Evolutionary conservation across 2,888 invertebrate genomes (phyloP).

Genomic region (Resseliella maxima): DNA sequence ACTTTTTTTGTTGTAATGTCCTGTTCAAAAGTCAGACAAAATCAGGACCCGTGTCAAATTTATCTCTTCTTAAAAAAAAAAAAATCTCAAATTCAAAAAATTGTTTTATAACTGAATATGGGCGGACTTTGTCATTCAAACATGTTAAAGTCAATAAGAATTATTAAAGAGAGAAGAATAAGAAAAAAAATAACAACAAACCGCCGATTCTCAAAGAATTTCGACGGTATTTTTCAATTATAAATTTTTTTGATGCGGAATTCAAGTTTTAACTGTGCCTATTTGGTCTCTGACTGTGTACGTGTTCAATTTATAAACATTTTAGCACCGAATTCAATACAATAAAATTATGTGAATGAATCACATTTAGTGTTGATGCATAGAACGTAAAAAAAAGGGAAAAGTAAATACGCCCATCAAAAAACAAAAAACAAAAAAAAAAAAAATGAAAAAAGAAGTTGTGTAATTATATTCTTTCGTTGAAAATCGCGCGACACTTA

Average conservation of each 20-base stretch:
- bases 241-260: too few relatives aligned
- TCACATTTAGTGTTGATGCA: too few relatives aligned
- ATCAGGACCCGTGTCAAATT: neutral
- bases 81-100: neutral
- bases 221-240: too few relatives aligned
- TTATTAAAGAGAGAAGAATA: neutral
- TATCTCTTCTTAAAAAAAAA: too few relatives aligned
- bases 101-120: neutral
- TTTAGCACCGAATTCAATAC: neutral
- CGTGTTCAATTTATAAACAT: neutral
- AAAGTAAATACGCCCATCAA: slow-evolving; percentile 7
- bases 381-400: too few relatives aligned
- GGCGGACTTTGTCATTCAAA: neutral
- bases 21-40: neutral
- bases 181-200: neutral
- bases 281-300: too few relatives aligned
- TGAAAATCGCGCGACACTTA: neutral
- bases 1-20: too few relatives aligned
- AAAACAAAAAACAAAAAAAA: neutral
- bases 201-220: neutral
- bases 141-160: slow-evolving; percentile 10
- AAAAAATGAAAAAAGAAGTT: neutral
- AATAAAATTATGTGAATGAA: too few relatives aligned
- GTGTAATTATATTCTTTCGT: neutral
- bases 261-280: too few relatives aligned